Evolutionary conservation across 2,797 vertebrate species (phyloP).

Genomic region (Mormyrus proboscirostris): DNA sequence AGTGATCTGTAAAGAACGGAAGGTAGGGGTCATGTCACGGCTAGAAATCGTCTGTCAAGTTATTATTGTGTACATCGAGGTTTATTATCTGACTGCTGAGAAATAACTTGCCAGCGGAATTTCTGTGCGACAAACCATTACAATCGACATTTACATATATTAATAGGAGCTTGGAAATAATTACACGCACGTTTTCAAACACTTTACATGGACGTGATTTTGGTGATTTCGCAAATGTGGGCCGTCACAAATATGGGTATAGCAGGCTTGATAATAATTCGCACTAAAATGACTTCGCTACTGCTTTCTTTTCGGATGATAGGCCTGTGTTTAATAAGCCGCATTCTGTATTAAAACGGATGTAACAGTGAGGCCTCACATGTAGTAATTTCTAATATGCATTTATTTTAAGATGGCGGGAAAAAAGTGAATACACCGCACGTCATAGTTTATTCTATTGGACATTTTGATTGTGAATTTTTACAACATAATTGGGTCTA

Average conservation of each 20-base stretch:
- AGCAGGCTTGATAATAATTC: not conserved
- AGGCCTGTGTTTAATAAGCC: not conserved
- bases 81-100: not conserved
- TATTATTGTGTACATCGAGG: not conserved
- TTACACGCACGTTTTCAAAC: not conserved
- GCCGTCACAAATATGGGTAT: not conserved
- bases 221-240: not conserved
- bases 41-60: not conserved
- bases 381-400: not conserved
- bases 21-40: not conserved
- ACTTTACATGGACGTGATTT: not conserved
- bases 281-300: not conserved
- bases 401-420: not conserved
- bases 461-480: conserved; percentile 37
- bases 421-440: not conserved
- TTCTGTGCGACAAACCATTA: not conserved
- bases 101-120: not conserved
- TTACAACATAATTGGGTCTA: not conserved
- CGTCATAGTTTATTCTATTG: conserved; percentile 26
- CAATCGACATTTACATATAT: not conserved
- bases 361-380: not conserved
- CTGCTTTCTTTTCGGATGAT: not conserved
- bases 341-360: not conserved
- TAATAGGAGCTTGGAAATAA: not conserved
- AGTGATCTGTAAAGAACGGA: conserved; percentile 59